Evolutionary conservation across 2,113 vertebrate species (phyloP).

Genomic region (Potamarius usumacintae): DNA sequence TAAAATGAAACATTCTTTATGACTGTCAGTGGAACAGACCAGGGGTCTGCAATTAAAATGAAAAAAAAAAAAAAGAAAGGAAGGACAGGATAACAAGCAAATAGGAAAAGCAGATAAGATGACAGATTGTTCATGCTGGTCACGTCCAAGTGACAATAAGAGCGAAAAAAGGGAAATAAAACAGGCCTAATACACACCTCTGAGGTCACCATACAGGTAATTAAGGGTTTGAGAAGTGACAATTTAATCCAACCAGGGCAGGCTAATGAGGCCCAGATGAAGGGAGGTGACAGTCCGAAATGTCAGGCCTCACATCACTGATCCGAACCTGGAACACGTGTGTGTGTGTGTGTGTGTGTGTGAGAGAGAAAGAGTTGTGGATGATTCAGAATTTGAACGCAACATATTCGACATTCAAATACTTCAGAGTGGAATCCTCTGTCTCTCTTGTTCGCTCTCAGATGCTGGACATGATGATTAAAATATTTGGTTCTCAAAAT

Average conservation of each 20-base stretch:
- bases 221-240: constrained; percentile 23
- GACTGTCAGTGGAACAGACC: constrained; percentile 56
- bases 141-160: constrained; percentile 23
- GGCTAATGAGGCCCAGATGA: constrained; percentile 12
- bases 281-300: constrained; percentile 6
- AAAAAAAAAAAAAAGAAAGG: not conserved
- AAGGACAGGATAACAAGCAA: constrained; percentile 7
- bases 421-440: constrained; percentile 2
- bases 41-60: constrained; percentile 40
- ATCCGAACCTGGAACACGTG: not conserved
- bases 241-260: not conserved
- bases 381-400: not conserved
- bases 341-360: not conserved
- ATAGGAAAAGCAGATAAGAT: constrained; percentile 17
- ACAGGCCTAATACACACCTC: not conserved
- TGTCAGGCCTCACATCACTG: constrained; percentile 6
- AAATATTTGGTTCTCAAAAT: not conserved
- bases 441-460: not conserved
- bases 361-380: not conserved
- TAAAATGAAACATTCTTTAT: constrained; percentile 39
- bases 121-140: constrained; percentile 4
- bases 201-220: constrained; percentile 30
- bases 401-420: not conserved
- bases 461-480: not conserved
- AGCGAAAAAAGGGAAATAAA: not conserved